A percentile compares a stretch with the other conserved stretches of the same genome.
phyloP scores from a whole-genome alignment of 2,113 vertebrate genomes.

The Corvus moneduloides region DNA sequence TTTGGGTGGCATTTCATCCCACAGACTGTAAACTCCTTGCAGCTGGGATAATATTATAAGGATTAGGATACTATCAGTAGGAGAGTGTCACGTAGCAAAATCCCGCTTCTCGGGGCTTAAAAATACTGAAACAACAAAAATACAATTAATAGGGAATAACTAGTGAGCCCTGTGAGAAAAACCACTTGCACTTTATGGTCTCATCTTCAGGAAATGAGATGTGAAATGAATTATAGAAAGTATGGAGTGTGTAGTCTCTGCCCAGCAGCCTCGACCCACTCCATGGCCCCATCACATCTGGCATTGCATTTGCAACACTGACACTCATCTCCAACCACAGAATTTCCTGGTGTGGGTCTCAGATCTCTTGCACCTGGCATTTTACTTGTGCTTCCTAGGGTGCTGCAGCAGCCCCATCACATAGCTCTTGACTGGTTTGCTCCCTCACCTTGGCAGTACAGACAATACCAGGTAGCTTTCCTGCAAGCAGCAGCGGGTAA shows the following conservation, averaged over 20 bases:
- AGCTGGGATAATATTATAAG: not conserved
- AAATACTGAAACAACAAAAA: not conserved
- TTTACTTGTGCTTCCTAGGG: not conserved
- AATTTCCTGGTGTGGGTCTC: not conserved
- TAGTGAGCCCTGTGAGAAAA: not conserved
- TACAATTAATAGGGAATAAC: not conserved
- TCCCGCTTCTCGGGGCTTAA: not conserved
- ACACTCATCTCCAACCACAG: not conserved
- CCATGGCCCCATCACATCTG: not conserved
- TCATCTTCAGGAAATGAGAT: not conserved
- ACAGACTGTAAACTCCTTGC: not conserved
- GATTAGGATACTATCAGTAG: not conserved
- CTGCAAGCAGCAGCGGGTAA: not conserved
- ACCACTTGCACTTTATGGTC: not conserved
- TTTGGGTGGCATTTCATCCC: not conserved
- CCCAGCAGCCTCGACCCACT: not conserved
- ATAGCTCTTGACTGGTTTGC: not conserved
- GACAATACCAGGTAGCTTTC: not conserved
- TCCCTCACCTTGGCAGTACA: not conserved
- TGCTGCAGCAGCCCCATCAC: not conserved
- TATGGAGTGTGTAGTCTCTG: not conserved
- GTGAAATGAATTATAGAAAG: not conserved
- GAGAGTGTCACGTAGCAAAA: not conserved
- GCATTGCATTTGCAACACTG: accelerated
- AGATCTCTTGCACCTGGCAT: not conserved